These are phyloP conservation scores for Raja brachyura DNA, from an alignment of 2,113 vertebrate genomes.

Conservation along the genomic window DNA sequence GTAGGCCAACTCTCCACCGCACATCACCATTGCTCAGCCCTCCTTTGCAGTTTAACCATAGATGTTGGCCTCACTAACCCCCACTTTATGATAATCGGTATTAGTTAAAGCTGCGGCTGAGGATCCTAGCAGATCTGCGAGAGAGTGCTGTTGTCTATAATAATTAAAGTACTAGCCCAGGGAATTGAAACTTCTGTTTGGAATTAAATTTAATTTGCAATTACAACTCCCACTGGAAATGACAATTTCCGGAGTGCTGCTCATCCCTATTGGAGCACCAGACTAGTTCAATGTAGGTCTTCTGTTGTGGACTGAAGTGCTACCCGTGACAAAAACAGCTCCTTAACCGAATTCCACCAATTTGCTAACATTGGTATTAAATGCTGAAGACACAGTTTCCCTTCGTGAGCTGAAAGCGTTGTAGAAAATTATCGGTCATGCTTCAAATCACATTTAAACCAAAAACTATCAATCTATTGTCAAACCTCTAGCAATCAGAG, in stretches of 20 bases:
- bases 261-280: background rate
- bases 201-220: constrained; percentile 23
- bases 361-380: background rate
- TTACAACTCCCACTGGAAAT: constrained; percentile 5
- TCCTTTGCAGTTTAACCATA: too few species aligned
- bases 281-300: background rate
- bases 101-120: background rate
- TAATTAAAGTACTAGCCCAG: background rate
- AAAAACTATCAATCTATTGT: background rate
- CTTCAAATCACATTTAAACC: background rate
- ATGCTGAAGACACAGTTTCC: background rate
- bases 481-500: background rate
- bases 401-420: background rate
- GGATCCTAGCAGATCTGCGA: background rate
- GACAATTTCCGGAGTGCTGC: background rate
- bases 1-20: too few species aligned
- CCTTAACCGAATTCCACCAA: background rate
- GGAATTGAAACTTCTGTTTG: constrained; percentile 26
- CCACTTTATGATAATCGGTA: too few species aligned
- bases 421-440: background rate
- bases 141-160: background rate
- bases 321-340: background rate
- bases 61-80: too few species aligned
- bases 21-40: too few species aligned
- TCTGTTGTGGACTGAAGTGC: background rate